phyloP scores from a whole-genome alignment of 2,888 invertebrate species.

The Orchestes rusci region DNA sequence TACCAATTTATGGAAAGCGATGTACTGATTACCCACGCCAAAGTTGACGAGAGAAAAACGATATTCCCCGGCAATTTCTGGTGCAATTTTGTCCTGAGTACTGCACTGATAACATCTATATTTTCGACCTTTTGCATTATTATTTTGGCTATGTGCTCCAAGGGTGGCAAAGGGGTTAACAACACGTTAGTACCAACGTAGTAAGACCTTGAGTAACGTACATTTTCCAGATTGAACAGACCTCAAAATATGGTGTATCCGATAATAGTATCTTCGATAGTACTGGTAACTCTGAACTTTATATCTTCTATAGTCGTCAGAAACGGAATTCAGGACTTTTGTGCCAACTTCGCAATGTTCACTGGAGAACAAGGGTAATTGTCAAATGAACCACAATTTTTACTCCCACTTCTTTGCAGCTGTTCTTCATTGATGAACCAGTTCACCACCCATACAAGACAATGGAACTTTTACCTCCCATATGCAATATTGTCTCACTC shows the following conservation, averaged over 20 bases:
- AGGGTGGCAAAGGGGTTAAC: constrained; percentile 30
- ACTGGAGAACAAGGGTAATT: constrained; percentile 29
- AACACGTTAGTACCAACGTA: constrained; percentile 33
- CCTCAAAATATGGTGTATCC: constrained; percentile 35
- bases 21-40: constrained; percentile 9
- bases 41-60: constrained; percentile 19
- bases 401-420: constrained; percentile 24
- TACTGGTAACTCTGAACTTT: constrained; percentile 26
- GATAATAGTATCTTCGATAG: constrained; percentile 23
- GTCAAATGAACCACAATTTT: not conserved
- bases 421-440: constrained; percentile 30
- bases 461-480: constrained; percentile 17
- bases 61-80: constrained; percentile 25
- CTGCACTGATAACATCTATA: constrained; percentile 32
- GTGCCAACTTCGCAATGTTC: constrained; percentile 29
- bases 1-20: constrained; percentile 9
- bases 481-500: constrained; percentile 11
- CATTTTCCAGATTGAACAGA: constrained; percentile 28
- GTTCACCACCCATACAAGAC: constrained; percentile 30
- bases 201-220: not conserved
- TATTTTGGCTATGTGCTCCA: constrained; percentile 32
- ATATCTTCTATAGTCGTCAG: constrained; percentile 17
- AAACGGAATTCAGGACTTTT: constrained; percentile 31
- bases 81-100: constrained; percentile 32
- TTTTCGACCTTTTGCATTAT: constrained; percentile 29